Percentiles rank a stretch among this genome's conserved stretches.
Evolutionary conservation across 2,797 vertebrate genomes (phyloP).

Genomic region (Paguma larvata): DNA sequence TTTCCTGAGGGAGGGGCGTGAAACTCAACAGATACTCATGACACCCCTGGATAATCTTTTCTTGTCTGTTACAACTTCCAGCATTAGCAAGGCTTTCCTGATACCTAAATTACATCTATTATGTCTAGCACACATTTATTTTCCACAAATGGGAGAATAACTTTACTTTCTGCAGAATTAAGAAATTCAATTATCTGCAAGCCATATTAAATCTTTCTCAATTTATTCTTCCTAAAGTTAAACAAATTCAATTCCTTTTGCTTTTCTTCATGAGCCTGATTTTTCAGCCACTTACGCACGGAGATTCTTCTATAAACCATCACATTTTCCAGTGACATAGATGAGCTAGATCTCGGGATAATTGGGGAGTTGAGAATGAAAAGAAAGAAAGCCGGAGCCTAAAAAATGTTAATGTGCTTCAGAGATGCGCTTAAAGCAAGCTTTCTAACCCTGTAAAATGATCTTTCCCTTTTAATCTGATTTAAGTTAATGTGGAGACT

Average conservation of each 20-base stretch:
- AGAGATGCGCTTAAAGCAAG: background rate
- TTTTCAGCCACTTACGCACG: background rate
- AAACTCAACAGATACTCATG: background rate
- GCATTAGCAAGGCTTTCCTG: background rate
- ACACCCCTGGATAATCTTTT: background rate
- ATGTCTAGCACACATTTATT: background rate
- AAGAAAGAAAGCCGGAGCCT: background rate
- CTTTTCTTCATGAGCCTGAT: conserved; percentile 15
- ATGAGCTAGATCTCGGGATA: background rate
- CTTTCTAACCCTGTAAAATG: background rate
- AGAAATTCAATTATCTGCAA: conserved; percentile 22
- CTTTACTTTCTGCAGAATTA: background rate
- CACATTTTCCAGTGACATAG: background rate
- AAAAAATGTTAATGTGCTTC: background rate
- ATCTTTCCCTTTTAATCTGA: background rate
- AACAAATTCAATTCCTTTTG: conserved; percentile 14
- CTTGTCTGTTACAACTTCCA: background rate
- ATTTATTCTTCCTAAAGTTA: background rate
- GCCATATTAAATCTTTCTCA: background rate
- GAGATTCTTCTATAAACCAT: background rate
- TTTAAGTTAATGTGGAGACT: background rate
- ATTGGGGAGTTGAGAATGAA: background rate
- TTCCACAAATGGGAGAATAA: background rate
- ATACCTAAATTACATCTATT: background rate
- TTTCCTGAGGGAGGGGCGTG: background rate